Percentiles rank a stretch among this genome's conserved stretches.
phyloP scores from a whole-genome alignment of 1,140 invertebrate species.

The Helicoverpa armigera region DNA sequence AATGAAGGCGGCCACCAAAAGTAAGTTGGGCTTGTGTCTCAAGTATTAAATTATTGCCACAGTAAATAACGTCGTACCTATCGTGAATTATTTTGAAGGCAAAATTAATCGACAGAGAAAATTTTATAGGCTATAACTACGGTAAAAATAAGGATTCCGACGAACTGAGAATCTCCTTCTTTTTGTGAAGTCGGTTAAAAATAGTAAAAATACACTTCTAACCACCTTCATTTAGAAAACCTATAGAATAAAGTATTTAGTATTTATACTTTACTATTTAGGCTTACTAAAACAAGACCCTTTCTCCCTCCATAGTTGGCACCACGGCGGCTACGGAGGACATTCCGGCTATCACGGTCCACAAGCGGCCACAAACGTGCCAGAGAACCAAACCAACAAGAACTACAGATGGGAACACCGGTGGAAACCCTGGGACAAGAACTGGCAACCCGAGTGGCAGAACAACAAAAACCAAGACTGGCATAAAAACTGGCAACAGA shows the following conservation, averaged over 20 bases:
- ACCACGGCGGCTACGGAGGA: conserved; percentile 30
- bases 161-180: too few species aligned
- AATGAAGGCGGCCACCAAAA: neutral
- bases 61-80: too few species aligned
- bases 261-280: too few species aligned
- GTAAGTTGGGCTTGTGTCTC: too few species aligned
- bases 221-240: too few species aligned
- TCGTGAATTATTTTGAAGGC: too few species aligned
- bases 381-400: conserved; percentile 53
- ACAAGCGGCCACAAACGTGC: conserved; percentile 44
- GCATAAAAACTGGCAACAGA: conserved; percentile 53
- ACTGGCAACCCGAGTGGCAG: conserved; percentile 56
- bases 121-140: too few species aligned
- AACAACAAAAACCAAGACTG: conserved; percentile 54
- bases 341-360: neutral
- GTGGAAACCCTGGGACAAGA: conserved; percentile 69
- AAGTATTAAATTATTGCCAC: neutral
- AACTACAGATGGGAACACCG: conserved; percentile 56
- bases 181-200: too few species aligned
- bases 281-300: neutral
- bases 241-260: too few species aligned
- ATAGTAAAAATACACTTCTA: too few species aligned
- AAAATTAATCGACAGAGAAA: too few species aligned
- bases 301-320: neutral
- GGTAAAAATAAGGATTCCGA: too few species aligned